These are phyloP conservation scores for Nyctereutes procyonoides DNA, from an alignment of 2,113 vertebrate genomes.

Conservation along the genomic window DNA sequence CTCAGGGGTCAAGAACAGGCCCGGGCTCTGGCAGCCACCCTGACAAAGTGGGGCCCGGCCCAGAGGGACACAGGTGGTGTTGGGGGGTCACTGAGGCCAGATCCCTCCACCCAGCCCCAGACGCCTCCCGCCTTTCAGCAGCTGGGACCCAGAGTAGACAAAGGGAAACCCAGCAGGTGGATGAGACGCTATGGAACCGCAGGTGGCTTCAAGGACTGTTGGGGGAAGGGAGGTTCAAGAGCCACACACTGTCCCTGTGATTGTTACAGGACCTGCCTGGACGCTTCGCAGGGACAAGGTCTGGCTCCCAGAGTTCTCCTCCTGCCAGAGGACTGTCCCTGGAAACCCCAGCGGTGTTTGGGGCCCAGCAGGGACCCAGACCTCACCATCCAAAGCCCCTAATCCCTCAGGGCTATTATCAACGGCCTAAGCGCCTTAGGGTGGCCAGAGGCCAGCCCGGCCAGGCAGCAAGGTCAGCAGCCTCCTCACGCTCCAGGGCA, in stretches of 20 bases:
- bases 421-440: constrained; percentile 87
- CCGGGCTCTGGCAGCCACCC: background rate
- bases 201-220: background rate
- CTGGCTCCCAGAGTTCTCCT: background rate
- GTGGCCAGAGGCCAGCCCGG: constrained; percentile 59
- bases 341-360: background rate
- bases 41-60: background rate
- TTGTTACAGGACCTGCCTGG: background rate
- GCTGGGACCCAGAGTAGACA: background rate
- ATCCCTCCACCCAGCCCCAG: background rate
- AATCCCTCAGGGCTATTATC: constrained; percentile 88
- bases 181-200: background rate
- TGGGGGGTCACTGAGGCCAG: background rate
- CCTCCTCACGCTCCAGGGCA: background rate
- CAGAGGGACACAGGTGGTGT: background rate
- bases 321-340: background rate
- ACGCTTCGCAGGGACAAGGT: background rate
- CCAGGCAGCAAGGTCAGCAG: constrained; percentile 72
- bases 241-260: background rate
- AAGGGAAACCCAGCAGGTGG: background rate
- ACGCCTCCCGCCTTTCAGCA: background rate
- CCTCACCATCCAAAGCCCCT: constrained; percentile 71
- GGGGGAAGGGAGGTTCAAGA: background rate
- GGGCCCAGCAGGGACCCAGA: constrained; percentile 47
- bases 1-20: background rate